phyloP scores from a whole-genome alignment of 2,888 invertebrate species.

The Chymomyza caudatula region DNA sequence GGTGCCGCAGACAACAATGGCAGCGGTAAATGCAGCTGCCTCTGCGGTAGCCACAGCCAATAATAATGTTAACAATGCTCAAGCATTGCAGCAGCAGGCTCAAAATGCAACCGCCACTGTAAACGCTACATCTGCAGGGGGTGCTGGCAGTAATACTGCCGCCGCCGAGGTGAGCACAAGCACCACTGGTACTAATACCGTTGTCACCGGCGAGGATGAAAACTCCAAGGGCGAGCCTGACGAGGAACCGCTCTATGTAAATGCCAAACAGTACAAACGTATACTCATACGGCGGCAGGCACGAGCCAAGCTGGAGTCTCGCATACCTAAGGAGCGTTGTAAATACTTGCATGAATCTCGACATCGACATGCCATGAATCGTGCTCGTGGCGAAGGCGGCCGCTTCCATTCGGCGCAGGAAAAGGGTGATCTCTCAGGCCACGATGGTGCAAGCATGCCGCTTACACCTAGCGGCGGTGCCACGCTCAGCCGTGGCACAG shows the following conservation, averaged over 20 bases:
- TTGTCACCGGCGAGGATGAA: constrained; percentile 62
- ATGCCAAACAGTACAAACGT: constrained; percentile 97
- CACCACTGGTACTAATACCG: constrained; percentile 55
- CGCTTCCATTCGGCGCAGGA: constrained; percentile 88
- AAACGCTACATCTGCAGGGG: constrained; percentile 18
- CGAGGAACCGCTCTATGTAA: constrained; percentile 98
- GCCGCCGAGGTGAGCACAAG: constrained; percentile 54
- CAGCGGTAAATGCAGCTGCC: constrained; percentile 53
- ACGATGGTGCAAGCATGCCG: constrained; percentile 40
- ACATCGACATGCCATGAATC: constrained; percentile 98
- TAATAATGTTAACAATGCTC: constrained; percentile 10
- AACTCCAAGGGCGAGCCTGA: constrained; percentile 80
- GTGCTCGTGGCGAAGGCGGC: constrained; percentile 97
- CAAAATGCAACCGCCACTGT: constrained; percentile 21
- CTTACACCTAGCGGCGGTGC: constrained; percentile 51
- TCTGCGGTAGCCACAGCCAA: constrained; percentile 23
- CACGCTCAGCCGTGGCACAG: constrained; percentile 52
- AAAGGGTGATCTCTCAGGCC: constrained; percentile 58
- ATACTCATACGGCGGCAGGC: constrained; percentile 97
- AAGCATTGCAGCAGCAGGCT: constrained; percentile 28
- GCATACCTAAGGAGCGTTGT: constrained; percentile 97
- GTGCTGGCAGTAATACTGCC: constrained; percentile 19
- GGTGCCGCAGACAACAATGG: constrained; percentile 65
- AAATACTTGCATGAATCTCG: constrained; percentile 99
- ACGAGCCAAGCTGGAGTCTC: constrained; percentile 95